Conservation (phyloP, 1,140 invertebrate genomes). For the Tribolium madens region DNA sequence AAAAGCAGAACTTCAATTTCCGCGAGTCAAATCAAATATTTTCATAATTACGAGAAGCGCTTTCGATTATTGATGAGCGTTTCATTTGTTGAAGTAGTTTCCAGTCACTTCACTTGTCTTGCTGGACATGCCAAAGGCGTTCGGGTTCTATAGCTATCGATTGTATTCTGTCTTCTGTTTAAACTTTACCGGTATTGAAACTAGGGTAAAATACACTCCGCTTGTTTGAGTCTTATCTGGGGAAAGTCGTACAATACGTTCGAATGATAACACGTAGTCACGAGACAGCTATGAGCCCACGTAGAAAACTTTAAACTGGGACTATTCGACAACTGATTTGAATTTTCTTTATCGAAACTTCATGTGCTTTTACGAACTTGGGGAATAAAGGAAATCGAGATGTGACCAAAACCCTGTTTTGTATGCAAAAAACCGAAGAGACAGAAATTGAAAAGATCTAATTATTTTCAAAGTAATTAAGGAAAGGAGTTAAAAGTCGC, state of each 20-base stretch:
- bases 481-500: too few species aligned
- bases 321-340: constrained; percentile 28
- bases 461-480: too few species aligned
- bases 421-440: too few species aligned
- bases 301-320: constrained; percentile 20
- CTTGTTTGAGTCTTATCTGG: constrained; percentile 20
- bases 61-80: constrained; percentile 3
- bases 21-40: constrained; percentile 15
- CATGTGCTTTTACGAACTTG: neutral
- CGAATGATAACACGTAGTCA: constrained; percentile 24
- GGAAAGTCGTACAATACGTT: constrained; percentile 25
- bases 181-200: constrained; percentile 23
- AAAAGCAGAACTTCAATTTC: neutral
- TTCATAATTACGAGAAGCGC: constrained; percentile 9
- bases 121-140: constrained; percentile 24
- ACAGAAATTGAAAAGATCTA: too few species aligned
- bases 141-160: constrained; percentile 17
- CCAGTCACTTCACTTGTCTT: constrained; percentile 11
- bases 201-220: constrained; percentile 18
- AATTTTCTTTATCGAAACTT: constrained; percentile 3
- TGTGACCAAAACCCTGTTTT: neutral
- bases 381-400: neutral
- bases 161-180: constrained; percentile 27
- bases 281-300: constrained; percentile 26
- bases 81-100: neutral